A percentile compares a stretch with the other conserved stretches of the same genome.
phyloP scores from a whole-genome alignment of 2,797 vertebrate species.

The Petrocephalus schoutedeni region DNA sequence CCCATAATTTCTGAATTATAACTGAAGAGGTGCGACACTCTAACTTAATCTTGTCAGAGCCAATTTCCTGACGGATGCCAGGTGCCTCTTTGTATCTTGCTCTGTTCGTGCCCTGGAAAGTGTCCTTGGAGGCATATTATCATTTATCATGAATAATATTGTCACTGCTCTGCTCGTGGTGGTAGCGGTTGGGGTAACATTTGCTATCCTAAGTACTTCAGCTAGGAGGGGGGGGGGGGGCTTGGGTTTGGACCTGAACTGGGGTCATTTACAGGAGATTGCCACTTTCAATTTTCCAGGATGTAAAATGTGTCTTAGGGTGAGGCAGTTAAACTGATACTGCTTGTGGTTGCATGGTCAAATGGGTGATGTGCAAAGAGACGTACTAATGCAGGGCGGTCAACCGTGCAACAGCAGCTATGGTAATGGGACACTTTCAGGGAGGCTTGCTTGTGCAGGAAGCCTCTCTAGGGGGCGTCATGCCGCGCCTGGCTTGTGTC shows the following conservation, averaged over 20 bases:
- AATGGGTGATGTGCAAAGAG: not conserved
- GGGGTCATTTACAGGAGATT: not conserved
- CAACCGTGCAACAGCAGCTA: not conserved
- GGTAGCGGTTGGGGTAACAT: not conserved
- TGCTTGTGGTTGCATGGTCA: not conserved
- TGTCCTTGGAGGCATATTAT: not conserved
- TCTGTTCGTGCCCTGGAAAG: not conserved
- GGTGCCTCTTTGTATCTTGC: not conserved
- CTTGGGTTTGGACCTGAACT: not conserved
- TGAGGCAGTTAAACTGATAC: not conserved
- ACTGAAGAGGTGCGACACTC: constrained; percentile 25
- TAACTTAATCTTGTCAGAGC: constrained; percentile 25
- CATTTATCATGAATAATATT: not conserved
- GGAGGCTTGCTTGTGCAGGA: not conserved
- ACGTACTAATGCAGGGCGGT: not conserved
- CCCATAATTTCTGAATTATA: constrained; percentile 22
- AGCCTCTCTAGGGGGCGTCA: not conserved
- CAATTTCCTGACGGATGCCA: constrained; percentile 20
- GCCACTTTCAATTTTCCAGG: not conserved
- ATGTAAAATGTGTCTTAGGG: not conserved
- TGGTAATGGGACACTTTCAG: not conserved
- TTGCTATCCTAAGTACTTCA: not conserved
- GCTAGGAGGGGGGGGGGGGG: not conserved
- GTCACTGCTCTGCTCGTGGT: not conserved
- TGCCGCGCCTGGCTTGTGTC: not conserved